Conservation (phyloP, 1,140 invertebrate species). For the Tetramorium simillimum region DNA sequence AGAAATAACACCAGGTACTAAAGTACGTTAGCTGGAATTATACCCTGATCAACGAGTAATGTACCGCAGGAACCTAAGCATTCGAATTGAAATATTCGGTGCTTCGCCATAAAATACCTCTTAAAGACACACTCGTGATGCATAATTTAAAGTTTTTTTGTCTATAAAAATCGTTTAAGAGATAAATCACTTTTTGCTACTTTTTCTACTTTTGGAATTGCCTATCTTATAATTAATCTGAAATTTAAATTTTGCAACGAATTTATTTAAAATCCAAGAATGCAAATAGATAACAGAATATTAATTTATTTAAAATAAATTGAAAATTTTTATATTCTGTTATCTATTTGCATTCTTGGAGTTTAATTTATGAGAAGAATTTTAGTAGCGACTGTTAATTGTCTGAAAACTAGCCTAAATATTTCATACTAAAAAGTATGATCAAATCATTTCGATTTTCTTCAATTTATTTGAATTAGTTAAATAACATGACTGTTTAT, state of each 20-base stretch:
- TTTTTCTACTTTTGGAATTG: too few species aligned
- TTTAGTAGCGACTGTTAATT: not conserved
- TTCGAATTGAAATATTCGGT: not conserved
- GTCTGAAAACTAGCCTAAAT: too few species aligned
- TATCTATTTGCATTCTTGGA: not conserved
- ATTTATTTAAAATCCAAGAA: not conserved
- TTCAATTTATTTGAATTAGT: not conserved
- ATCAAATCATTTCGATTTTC: not conserved
- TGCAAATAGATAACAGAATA: too few species aligned
- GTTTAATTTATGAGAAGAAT: not conserved
- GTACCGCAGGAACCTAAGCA: not conserved
- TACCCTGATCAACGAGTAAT: not conserved
- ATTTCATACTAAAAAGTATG: not conserved
- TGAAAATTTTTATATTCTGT: not conserved
- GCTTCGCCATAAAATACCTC: not conserved
- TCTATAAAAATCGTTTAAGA: not conserved
- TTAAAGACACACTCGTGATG: not conserved
- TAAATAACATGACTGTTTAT: not conserved
- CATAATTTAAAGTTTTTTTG: not conserved
- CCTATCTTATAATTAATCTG: too few species aligned
- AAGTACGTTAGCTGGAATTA: not conserved
- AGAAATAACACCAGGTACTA: conserved; percentile 16
- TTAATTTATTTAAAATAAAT: not conserved
- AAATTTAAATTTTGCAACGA: not conserved
- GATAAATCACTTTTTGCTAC: not conserved